These are phyloP conservation scores for Melieria omissa DNA, from an alignment of 2,888 invertebrate genomes.

Conservation along the genomic window DNA sequence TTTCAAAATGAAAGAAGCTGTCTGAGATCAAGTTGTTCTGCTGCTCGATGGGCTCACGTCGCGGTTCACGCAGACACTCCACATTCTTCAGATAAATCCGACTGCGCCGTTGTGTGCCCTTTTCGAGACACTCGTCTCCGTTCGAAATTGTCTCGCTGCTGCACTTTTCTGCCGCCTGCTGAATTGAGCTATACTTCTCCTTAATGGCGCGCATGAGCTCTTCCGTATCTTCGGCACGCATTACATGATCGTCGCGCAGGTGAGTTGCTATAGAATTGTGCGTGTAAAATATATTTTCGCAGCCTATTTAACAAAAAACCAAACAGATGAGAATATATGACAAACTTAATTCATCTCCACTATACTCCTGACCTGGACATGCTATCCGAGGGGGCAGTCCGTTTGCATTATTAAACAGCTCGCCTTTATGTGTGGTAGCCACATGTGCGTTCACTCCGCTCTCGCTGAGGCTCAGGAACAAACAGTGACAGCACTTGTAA, in stretches of 20 bases:
- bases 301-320: conserved; percentile 62
- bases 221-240: conserved; percentile 72
- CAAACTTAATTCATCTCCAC: no score
- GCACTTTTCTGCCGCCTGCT: background rate
- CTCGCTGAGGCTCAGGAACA: conserved; percentile 57
- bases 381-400: conserved; percentile 65
- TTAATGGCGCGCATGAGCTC: conserved; percentile 66
- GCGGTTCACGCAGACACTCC: conserved; percentile 61
- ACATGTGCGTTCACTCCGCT: conserved; percentile 47
- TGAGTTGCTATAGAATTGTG: conserved; percentile 74
- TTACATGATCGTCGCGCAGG: conserved; percentile 76
- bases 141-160: conserved; percentile 1
- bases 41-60: conserved; percentile 46
- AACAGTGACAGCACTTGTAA: conserved; percentile 59
- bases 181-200: background rate
- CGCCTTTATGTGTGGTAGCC: conserved; percentile 9
- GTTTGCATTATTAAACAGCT: conserved; percentile 5
- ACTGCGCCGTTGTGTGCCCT: conserved; percentile 52
- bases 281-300: conserved; percentile 74
- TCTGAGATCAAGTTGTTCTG: conserved; percentile 42
- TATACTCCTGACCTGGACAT: conserved; percentile 69
- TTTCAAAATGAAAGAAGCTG: conserved; percentile 32
- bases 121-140: background rate
- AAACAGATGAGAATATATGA: background rate
- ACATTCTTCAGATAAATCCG: conserved; percentile 66